phyloP scores from a whole-genome alignment of 2,888 invertebrate species.

The Carterocephalus palaemon region DNA sequence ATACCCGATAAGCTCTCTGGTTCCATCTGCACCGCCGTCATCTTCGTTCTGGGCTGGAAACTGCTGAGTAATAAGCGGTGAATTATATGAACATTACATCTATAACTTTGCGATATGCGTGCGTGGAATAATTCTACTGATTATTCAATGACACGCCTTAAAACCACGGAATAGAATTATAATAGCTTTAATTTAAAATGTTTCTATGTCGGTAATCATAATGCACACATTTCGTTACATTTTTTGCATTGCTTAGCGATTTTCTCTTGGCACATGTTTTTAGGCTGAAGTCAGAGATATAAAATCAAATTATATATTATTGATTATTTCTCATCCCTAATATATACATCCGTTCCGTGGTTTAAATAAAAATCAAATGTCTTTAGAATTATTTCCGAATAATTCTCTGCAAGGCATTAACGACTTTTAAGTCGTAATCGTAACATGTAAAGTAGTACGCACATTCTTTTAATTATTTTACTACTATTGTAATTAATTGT shows the following conservation, averaged over 20 bases:
- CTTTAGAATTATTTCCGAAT: constrained; percentile 24
- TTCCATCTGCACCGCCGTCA: constrained; percentile 80
- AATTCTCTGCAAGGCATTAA: constrained; percentile 20
- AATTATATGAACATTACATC: constrained; percentile 37
- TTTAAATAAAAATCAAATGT: constrained; percentile 8
- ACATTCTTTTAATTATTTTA: constrained; percentile 20
- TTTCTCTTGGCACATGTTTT: too few species aligned
- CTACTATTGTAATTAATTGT: constrained; percentile 18
- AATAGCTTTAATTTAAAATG: background rate
- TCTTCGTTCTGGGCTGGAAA: constrained; percentile 82
- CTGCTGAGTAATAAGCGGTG: constrained; percentile 78
- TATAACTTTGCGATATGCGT: constrained; percentile 27
- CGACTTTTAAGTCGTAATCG: constrained; percentile 14
- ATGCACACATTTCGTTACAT: too few species aligned
- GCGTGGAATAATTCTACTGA: constrained; percentile 27
- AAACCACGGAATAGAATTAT: constrained; percentile 10
- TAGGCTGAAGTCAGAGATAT: too few species aligned
- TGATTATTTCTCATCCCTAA: too few species aligned
- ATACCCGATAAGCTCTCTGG: constrained; percentile 77
- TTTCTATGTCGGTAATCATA: too few species aligned
- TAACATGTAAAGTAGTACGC: constrained; percentile 19
- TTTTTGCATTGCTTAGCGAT: too few species aligned
- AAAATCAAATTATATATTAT: too few species aligned
- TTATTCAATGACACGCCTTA: constrained; percentile 30
- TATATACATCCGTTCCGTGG: constrained; percentile 8